Base-by-base conservation (phyloP, 1,140 invertebrate species). In the Mactra quadrangularis region DNA sequence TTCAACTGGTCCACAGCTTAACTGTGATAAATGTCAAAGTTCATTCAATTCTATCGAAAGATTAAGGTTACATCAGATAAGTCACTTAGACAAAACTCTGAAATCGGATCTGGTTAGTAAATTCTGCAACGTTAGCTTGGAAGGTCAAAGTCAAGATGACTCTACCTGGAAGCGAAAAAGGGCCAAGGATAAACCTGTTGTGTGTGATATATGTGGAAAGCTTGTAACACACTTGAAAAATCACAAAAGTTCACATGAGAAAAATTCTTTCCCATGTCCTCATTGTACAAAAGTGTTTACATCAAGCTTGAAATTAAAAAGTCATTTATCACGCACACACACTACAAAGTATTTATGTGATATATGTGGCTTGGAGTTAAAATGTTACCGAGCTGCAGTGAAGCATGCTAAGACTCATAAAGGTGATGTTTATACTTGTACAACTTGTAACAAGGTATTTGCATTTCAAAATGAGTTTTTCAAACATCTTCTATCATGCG, bases 151-250 rank as follows among this genome's bases (percentile, higher is more conserved):
- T 11, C 15, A 27, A 13, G 27, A 50, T 17, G 41, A 27, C 19
- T 6, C 47, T 3, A 31, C 25, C 19, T 6, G 33, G 17, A 64
- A 15, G n/a, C 7, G 41, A 17, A 9, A 3, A 57, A 31, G 7
- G 6, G 15, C n/a, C 4, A 27, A 7, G 4, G n/a, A 31, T 1
- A 22, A 66, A 15, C 15, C 38, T 9, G 2, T 13, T 50, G 47
- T 68, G 41, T 68, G 64, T 68, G 64, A 68, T 31, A 25, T 68
- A 4, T 68, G 64, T 68, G 64, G 64, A 13, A 47, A 68, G 22
- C 4, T 68, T 38, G 45, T 68, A 47, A 50, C 31, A 6, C 22
- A 25, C 31, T 68, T 68, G 15, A 68, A 68, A 7, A 13, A 15
- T 22, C 64, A 68, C 25, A 68, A 68, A 29, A 41, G 31, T 17